A percentile compares a stretch with the other conserved stretches of the same genome.
These are phyloP conservation scores for Recurvirostra avosetta DNA, from an alignment of 2,113 vertebrate species.

Conservation along the genomic window DNA sequence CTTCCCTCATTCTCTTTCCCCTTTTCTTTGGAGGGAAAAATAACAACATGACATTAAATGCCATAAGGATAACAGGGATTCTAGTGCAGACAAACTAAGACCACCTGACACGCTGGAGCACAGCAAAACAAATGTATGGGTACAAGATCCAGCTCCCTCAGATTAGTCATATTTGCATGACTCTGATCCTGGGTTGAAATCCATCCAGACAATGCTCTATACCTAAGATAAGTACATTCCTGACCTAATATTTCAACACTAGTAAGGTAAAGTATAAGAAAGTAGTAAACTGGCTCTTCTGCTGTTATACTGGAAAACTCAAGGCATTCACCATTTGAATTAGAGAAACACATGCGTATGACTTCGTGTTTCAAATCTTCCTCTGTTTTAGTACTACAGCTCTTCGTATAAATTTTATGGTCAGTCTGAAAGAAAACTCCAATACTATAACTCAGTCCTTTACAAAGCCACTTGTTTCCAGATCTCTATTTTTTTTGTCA, in stretches of 20 bases:
- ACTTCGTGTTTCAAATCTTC: neutral
- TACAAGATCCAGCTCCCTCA: neutral
- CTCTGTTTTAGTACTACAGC: neutral
- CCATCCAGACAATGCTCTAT: neutral
- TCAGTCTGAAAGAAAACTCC: neutral
- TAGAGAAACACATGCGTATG: neutral
- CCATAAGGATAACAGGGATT: neutral
- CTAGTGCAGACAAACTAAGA: neutral
- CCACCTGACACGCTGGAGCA: neutral
- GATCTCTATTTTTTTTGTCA: neutral
- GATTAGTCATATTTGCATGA: neutral
- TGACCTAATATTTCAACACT: neutral
- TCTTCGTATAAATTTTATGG: neutral
- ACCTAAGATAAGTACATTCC: neutral
- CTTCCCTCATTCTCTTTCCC: neutral
- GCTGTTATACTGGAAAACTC: neutral
- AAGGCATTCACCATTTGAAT: neutral
- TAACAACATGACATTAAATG: neutral
- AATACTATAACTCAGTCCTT: neutral
- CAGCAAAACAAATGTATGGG: neutral
- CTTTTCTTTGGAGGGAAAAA: neutral
- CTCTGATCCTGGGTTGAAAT: neutral
- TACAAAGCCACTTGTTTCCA: neutral
- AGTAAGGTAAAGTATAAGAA: neutral
- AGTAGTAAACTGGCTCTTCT: neutral